Evolutionary conservation across 2,113 vertebrate genomes (phyloP).

Genomic region (Paralichthys olivaceus): DNA sequence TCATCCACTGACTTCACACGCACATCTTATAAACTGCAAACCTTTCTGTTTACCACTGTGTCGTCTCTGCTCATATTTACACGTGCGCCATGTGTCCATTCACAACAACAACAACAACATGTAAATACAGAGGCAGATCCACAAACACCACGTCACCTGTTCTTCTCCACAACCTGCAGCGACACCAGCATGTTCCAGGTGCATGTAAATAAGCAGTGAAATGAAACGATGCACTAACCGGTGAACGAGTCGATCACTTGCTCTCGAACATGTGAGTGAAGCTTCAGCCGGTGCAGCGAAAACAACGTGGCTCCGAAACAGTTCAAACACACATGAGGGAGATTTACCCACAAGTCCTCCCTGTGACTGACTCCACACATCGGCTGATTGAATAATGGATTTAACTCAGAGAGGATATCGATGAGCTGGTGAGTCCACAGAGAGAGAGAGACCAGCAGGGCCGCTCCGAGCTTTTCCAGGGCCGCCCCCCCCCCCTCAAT

Average conservation of each 20-base stretch:
- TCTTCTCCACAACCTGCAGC: background rate
- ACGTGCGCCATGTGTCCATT: background rate
- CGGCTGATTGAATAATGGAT: background rate
- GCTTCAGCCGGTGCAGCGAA: background rate
- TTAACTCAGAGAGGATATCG: slow-evolving; percentile 20
- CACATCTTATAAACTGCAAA: background rate
- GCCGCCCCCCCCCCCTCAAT: background rate
- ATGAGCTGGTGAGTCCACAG: slow-evolving; percentile 3
- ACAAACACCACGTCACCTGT: background rate
- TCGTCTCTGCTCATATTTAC: background rate
- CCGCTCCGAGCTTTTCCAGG: slow-evolving; percentile 16
- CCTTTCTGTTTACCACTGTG: background rate
- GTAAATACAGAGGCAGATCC: background rate
- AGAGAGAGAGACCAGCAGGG: slow-evolving; percentile 18
- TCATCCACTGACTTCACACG: slow-evolving; percentile 17
- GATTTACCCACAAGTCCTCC: background rate
- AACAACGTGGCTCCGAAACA: background rate
- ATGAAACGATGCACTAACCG: background rate
- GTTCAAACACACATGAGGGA: slow-evolving; percentile 13
- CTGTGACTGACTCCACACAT: background rate
- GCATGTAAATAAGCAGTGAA: background rate
- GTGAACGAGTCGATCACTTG: slow-evolving; percentile 7
- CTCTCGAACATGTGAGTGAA: background rate
- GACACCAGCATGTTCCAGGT: too few species aligned
- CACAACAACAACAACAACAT: background rate